phyloP scores from a whole-genome alignment of 2,797 vertebrate genomes.

The Rhinichthys osculus region DNA sequence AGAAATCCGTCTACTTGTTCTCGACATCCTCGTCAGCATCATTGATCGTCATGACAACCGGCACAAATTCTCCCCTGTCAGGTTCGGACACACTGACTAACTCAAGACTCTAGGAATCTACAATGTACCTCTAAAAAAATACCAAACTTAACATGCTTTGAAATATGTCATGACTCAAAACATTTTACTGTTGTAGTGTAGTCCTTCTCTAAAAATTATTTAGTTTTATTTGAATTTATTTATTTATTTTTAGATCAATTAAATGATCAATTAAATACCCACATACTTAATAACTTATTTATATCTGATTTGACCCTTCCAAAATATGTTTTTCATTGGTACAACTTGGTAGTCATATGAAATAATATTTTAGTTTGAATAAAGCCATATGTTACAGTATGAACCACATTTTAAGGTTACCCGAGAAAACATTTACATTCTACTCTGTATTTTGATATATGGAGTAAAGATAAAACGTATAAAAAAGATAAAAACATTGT shows the following conservation, averaged over 20 bases:
- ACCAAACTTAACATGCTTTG: not conserved
- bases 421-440: not conserved
- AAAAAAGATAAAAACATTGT: not conserved
- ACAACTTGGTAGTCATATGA: not conserved
- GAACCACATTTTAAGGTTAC: not conserved
- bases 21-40: conserved; percentile 87
- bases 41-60: conserved; percentile 84
- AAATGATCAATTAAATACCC: not conserved
- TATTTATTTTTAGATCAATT: not conserved
- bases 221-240: not conserved
- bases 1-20: conserved; percentile 88
- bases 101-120: not conserved
- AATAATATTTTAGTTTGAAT: not conserved
- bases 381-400: not conserved
- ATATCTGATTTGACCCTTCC: not conserved
- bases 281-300: not conserved
- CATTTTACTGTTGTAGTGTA: not conserved
- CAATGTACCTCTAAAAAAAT: not conserved
- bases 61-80: conserved; percentile 81
- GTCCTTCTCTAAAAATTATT: not conserved
- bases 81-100: conserved; percentile 62
- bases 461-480: not conserved
- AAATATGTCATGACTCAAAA: not conserved
- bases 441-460: not conserved
- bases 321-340: not conserved